Evolutionary conservation across 2,113 vertebrate species (phyloP), one percentile per base, ranked within the genome.

Genomic region (Donacobius atricapilla): DNA sequence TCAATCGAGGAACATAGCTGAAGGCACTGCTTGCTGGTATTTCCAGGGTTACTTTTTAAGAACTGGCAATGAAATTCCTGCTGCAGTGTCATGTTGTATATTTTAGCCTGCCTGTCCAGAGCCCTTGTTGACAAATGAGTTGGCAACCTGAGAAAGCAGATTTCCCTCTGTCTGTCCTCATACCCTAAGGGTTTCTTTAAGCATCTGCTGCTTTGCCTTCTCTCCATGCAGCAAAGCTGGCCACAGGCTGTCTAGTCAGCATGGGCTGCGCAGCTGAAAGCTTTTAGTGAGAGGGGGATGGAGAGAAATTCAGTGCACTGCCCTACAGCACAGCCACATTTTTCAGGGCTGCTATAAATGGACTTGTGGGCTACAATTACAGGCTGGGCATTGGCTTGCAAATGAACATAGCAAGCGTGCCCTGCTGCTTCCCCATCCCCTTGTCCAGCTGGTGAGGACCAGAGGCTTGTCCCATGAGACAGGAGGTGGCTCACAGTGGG

Each of bases 41-140:
- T 95, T 90, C 56, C 66, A 65, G 33, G 71, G 51, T 45, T 72
- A 19, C 15, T 66, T 91, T 93, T 54, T 65, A 75, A 89, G 65
- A 89, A 83, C 18, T 14, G 71, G 51, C 65, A 82, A 40, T 72
- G 83, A 81, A 92, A 68, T 50, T 63, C 68, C 54, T 90, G 78
- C 57, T 71, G 58, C 25, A 53, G 53, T 57, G 88, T 60, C 66
- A 35, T 7, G 6, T 45, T 69, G 25, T 86, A 13, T 72, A 65
- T 91, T 91, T 87, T 28, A 94, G 44, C 1, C 13, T 85, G 78
- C 45, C 57, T 87, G 70, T 44, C 53, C 2, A 1, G 87, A 87
- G 66, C 18, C 23, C 80, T 86, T 88, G 83, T 69, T 93, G 75
- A 95, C 79, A 96, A 94, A 86, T 86, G 68, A 73, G 68, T 63